Percentiles rank a stretch among this genome's conserved stretches.
phyloP scores from a whole-genome alignment of 2,888 invertebrate species.

The Junonia oenone region DNA sequence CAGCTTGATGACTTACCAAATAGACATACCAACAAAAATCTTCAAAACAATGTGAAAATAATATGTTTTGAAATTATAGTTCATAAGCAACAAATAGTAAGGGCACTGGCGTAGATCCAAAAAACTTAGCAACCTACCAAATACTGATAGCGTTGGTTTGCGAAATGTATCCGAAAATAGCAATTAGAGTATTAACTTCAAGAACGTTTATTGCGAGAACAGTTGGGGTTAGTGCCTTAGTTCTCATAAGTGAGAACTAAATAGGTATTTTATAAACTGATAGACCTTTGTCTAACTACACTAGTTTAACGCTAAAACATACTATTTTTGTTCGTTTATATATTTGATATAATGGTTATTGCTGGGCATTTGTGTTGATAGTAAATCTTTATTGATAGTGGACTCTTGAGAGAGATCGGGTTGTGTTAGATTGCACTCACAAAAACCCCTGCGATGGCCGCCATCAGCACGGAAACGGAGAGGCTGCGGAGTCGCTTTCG shows the following conservation, averaged over 20 bases:
- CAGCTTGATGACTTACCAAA: background rate
- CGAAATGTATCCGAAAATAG: constrained; percentile 28
- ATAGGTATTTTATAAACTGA: background rate
- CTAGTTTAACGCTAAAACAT: too few relatives aligned
- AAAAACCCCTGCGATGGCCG: too few relatives aligned
- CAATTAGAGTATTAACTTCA: constrained; percentile 21
- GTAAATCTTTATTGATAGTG: too few relatives aligned
- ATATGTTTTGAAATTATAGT: background rate
- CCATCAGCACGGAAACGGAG: too few relatives aligned
- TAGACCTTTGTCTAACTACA: background rate
- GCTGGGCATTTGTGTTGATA: too few relatives aligned
- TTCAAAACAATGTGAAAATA: background rate
- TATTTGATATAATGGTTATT: too few relatives aligned
- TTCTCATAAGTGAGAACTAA: background rate
- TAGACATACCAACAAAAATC: background rate
- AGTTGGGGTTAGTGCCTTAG: background rate
- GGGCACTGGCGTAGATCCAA: constrained; percentile 24
- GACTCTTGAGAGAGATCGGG: too few relatives aligned
- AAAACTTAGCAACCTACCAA: constrained; percentile 22
- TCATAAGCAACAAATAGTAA: constrained; percentile 18
- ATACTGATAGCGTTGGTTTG: constrained; percentile 25
- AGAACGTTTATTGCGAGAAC: constrained; percentile 8
- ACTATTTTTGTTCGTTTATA: too few relatives aligned
- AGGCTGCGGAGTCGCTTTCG: too few relatives aligned
- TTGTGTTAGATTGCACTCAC: too few relatives aligned